Evolutionary conservation across 35 echinoderm and acorn worm genomes (phyloP), one percentile per base, ranked within the genome.

Genomic region (Ptychodera flava): DNA sequence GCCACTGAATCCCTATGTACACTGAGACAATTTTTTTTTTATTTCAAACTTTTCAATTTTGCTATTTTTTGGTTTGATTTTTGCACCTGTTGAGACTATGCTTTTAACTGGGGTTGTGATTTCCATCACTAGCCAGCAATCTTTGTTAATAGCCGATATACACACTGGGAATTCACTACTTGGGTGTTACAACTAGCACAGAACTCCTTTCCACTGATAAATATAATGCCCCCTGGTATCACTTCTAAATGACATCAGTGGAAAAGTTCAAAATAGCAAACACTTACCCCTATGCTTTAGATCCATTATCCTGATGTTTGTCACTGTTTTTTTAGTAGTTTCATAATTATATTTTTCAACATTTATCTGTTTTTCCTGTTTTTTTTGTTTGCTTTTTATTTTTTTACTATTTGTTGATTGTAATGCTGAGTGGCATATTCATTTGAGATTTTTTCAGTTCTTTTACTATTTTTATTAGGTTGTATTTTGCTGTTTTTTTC

Each of bases 401-500:
- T 12, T 64, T 64, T 64, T 64, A 12, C 45, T 64, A 64, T 64
- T 64, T 64, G 45, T 64, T 64, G 45, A 64, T 64, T 64, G 45
- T 64, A 64, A 6, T 64, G 45, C 45, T 64, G 45, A n/a, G 6
- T 64, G 45, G 45, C 45, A 64, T 64, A 22, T n/a, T n/a, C n/a
- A n/a, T n/a, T n/a, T 64, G 22, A 64, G 22, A 22, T 12, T 64
- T 64, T 64, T 37, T 35, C 37, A 6, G 32, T 83, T 83, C 34
- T 36, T 83, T 83, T 34, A 36, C 35, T 28, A 36, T 83, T 83
- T 36, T 83, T 83, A 6, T 32, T 33, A 33, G 15, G 6, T 83
- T 16, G 1, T 83, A 30, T 83, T 83, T 82, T 33, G 30, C 80
- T 16, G 34, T 83, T 83, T 83, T 32, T 34, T 15, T 31, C 33